Conservation (phyloP, 2,113 vertebrate species). For the Saimiri boliviensis region DNA sequence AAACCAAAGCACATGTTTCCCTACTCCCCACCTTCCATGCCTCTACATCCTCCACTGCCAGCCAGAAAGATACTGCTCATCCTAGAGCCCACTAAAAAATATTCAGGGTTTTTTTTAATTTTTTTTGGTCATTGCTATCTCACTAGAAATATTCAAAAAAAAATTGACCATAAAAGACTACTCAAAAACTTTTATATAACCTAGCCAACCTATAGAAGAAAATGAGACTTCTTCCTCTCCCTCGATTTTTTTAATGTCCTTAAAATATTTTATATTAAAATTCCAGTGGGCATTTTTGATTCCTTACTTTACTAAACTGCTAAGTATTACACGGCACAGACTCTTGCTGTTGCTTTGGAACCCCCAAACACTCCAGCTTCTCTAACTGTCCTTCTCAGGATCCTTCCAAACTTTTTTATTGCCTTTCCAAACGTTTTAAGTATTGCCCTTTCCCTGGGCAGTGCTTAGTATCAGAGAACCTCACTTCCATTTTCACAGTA, state of each 20-base stretch:
- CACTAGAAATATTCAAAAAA: background rate
- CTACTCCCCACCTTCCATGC: accelerated
- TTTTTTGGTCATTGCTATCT: background rate
- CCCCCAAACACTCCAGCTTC: background rate
- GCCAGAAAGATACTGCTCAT: background rate
- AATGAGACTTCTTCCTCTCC: background rate
- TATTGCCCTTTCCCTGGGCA: background rate
- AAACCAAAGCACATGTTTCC: background rate
- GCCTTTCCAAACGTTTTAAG: too few relatives aligned
- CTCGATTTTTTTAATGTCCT: background rate
- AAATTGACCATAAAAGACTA: background rate
- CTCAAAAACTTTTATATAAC: background rate
- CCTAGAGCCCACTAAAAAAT: background rate
- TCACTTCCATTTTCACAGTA: background rate
- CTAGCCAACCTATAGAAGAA: background rate
- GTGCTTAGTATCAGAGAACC: background rate
- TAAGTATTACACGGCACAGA: background rate
- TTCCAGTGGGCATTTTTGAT: background rate
- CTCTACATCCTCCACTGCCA: background rate
- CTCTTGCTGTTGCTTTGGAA: background rate
- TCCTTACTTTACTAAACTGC: background rate
- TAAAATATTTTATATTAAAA: background rate
- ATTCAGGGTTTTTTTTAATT: background rate
- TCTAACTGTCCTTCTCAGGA: background rate
- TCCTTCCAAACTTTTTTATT: background rate